Evolutionary conservation across 2,888 invertebrate genomes (phyloP).

Genomic region (Tanypteryx hageni): DNA sequence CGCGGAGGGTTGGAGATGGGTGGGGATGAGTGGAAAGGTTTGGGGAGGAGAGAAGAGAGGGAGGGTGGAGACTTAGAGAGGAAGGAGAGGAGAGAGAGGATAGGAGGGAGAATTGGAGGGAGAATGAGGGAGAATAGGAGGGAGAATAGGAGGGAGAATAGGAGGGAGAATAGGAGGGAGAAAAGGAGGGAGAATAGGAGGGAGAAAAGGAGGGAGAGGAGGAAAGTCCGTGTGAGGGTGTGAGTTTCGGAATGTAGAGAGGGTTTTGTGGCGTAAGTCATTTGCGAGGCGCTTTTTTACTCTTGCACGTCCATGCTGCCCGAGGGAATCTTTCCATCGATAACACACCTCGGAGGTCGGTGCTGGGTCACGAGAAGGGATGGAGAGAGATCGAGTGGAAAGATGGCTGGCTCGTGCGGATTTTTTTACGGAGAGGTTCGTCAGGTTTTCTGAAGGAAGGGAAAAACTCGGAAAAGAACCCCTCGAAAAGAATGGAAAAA

Average conservation of each 20-base stretch:
- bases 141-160: too few species aligned
- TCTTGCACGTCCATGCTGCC: not conserved
- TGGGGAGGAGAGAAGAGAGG: not conserved
- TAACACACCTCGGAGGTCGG: not conserved
- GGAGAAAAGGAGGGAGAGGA: too few species aligned
- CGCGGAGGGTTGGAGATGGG: not conserved
- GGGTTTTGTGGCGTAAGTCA: not conserved
- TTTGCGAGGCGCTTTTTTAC: not conserved
- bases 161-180: too few species aligned
- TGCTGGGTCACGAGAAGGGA: not conserved
- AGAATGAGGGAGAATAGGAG: too few species aligned
- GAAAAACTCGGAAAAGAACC: not conserved
- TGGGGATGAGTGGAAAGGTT: not conserved
- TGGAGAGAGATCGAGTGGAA: conserved; percentile 12
- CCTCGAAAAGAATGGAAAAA: not conserved
- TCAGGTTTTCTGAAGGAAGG: not conserved
- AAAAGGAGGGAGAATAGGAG: too few species aligned
- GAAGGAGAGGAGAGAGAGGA: too few species aligned
- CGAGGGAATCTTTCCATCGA: not conserved
- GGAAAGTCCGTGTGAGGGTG: too few species aligned
- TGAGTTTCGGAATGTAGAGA: too few species aligned
- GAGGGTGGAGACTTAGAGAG: not conserved
- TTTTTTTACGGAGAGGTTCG: not conserved
- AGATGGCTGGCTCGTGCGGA: not conserved
- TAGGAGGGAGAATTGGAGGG: too few species aligned